Evolutionary conservation across 1,140 invertebrate genomes (phyloP).

Genomic region (Hetaerina americana): DNA sequence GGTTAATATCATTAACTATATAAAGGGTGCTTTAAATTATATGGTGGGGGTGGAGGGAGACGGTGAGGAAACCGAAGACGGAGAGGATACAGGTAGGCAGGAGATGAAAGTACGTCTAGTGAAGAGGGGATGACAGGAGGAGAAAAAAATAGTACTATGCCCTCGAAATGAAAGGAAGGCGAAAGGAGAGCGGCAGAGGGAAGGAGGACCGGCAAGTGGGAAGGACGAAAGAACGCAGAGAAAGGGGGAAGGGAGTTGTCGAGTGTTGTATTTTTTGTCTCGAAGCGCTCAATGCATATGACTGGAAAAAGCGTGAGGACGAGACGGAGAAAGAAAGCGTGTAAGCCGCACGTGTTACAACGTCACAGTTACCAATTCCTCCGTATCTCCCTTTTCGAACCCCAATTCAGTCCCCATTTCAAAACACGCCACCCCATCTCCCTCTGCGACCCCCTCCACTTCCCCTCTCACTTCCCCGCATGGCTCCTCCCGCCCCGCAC

Average conservation of each 20-base stretch:
- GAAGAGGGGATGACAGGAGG: too few species aligned
- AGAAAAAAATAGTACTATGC: too few species aligned
- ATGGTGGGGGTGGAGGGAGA: too few species aligned
- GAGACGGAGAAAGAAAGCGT: background rate
- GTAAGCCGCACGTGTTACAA: background rate
- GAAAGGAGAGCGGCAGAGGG: background rate
- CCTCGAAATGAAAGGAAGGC: background rate
- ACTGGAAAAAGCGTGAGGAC: background rate
- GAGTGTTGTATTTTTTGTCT: background rate
- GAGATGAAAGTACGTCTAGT: too few species aligned
- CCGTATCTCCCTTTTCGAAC: background rate
- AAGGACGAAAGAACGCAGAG: background rate
- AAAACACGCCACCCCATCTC: too few species aligned
- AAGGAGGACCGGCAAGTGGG: slow-evolving; percentile 14
- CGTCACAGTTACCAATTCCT: background rate
- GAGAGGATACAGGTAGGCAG: too few species aligned
- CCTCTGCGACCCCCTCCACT: too few species aligned
- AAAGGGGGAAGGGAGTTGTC: background rate
- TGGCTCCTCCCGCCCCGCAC: too few species aligned
- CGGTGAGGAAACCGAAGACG: too few species aligned
- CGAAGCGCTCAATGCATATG: background rate
- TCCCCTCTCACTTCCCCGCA: too few species aligned
- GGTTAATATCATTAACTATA: too few species aligned
- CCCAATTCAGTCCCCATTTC: background rate
- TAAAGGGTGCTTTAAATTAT: too few species aligned